Base-by-base conservation (phyloP, 1,140 invertebrate species). In the Vanessa atalanta region DNA sequence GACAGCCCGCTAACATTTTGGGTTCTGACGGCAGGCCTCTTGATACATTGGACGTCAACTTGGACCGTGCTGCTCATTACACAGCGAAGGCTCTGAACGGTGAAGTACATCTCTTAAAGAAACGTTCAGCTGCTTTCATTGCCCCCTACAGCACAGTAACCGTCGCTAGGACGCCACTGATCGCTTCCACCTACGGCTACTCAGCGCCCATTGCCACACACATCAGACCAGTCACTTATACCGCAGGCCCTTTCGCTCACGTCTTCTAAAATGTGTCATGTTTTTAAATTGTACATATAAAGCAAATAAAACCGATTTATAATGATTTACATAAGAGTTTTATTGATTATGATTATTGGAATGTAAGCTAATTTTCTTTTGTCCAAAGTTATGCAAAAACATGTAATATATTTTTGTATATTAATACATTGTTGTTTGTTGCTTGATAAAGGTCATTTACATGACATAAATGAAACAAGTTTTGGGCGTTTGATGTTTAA, bases 21-120 rank as follows among this genome's bases (percentile, higher is more conserved):
- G 84, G 67, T 12, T 75, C 87, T 48, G 85, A 88, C 67, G 88
- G 89, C 79, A 82, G 83, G 69, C 89, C 87, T 7, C 75, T 91
- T 23, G 90, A 90, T 75, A 89, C 92, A 71, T 77, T 90, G 75
- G 90, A 91, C 53, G 93, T 93, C 6, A 91, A 93, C 79, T 78
- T 91, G 77, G 93, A 93, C 78, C 89, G 92, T 68, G 84, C 90
- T 16, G 87, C 90, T 69, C 89, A 92, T 78, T 68, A 77, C 55
- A 79, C 84, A 15, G 85, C 86, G 20, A 87, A 88, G 73, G 82
- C 86, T 50, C 73, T 88, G 1, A 75, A 61, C 61, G 82, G 84
- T 16, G 47, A 20, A n/a, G 6, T 83, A 13, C 87, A 92, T 78
- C 48, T 87, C 15, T 64, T 89, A 31, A 88, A 89, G 83, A 89